phyloP scores from a whole-genome alignment of 2,888 invertebrate species.

The Frankliniella intonsa region DNA sequence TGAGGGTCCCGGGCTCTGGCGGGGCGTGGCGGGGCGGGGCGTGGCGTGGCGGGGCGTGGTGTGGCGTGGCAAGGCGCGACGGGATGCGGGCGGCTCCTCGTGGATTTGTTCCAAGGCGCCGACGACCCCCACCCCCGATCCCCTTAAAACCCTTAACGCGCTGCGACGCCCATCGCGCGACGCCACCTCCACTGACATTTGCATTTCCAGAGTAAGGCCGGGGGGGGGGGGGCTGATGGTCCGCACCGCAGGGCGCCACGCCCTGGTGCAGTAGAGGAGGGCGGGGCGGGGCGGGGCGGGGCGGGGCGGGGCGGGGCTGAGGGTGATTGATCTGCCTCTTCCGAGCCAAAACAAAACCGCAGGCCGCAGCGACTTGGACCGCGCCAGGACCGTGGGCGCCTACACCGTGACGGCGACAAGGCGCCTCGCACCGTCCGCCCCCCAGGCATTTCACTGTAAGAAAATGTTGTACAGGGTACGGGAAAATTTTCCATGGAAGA shows the following conservation, averaged over 20 bases:
- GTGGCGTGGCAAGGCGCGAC: neutral
- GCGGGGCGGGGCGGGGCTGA: too few relatives aligned
- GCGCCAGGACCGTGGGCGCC: too few relatives aligned
- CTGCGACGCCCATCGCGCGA: too few relatives aligned
- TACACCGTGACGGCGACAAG: too few relatives aligned
- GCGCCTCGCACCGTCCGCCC: too few relatives aligned
- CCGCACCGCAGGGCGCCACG: neutral
- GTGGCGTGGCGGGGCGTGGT: neutral
- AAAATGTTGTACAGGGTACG: too few relatives aligned
- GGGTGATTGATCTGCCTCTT: too few relatives aligned
- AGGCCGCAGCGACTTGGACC: too few relatives aligned
- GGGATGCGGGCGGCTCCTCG: neutral
- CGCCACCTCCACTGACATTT: neutral
- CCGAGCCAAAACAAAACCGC: too few relatives aligned
- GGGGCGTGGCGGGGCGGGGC: neutral
- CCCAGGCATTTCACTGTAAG: too few relatives aligned
- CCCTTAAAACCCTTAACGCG: neutral
- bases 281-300: neutral
- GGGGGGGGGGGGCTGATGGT: neutral
- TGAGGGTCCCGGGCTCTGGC: neutral
- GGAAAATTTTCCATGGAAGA: too few relatives aligned
- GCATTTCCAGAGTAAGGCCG: neutral
- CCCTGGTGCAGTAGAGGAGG: neutral
- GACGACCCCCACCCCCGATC: neutral
- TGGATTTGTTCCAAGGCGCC: neutral